Conservation (phyloP, 2,888 invertebrate genomes). For the Eupithecia centaureata region DNA sequence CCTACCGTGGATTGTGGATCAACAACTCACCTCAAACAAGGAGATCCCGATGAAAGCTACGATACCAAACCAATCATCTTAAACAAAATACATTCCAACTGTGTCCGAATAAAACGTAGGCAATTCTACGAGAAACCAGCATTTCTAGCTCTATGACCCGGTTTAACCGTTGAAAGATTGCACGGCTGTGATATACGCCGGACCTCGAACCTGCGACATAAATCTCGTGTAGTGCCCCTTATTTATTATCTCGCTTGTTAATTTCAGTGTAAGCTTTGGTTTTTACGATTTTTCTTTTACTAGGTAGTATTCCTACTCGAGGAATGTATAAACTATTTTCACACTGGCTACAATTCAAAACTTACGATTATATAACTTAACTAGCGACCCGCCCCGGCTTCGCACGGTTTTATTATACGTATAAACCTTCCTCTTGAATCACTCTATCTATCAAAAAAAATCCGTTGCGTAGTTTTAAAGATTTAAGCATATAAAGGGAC, state of each 20-base stretch:
- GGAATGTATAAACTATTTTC: neutral
- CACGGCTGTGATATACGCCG: constrained; percentile 36
- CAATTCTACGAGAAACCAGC: neutral
- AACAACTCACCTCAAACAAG: neutral
- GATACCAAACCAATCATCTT: neutral
- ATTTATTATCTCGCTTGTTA: constrained; percentile 31
- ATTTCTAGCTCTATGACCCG: constrained; percentile 9
- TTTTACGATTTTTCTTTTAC: neutral
- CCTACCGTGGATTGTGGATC: neutral
- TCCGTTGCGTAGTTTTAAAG: too few relatives aligned
- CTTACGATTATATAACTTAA: too few relatives aligned
- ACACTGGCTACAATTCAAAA: too few relatives aligned
- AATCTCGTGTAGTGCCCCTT: constrained; percentile 32
- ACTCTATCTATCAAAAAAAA: too few relatives aligned
- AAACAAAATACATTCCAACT: neutral
- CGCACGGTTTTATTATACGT: too few relatives aligned
- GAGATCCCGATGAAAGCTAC: neutral
- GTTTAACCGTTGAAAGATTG: constrained; percentile 42
- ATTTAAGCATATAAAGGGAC: too few relatives aligned
- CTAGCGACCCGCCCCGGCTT: too few relatives aligned
- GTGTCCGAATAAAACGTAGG: neutral
- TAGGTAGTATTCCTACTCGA: neutral
- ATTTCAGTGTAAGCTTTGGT: constrained; percentile 9
- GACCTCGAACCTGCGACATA: constrained; percentile 27
- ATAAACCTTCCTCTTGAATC: too few relatives aligned